Base-by-base conservation (phyloP, 2,888 invertebrate genomes). In the Stictocephala bisonia region DNA sequence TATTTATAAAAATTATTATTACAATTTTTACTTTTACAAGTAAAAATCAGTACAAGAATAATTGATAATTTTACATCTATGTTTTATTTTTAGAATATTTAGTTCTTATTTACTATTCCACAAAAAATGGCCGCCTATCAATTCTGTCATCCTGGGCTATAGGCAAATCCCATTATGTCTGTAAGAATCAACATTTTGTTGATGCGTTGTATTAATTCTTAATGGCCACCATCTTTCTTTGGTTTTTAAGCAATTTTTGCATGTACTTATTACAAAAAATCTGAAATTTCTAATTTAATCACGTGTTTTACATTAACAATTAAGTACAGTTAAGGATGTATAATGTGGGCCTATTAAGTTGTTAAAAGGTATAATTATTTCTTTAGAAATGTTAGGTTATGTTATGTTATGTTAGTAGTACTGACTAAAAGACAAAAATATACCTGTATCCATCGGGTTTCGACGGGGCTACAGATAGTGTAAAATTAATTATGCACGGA, bases 111-210 rank as follows among this genome's bases (percentile, higher is more conserved):
- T 44, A 44, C 44, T 44, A 44, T 44, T 44, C 13, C 44, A 44
- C 44, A 44, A 44, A 44, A 35, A 44, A 44, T 44, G 44, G 6
- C 44, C 44, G 13, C 44, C 44, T 44, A 44, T 44, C 15, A 44
- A 44, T 44, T 44, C 4, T 7, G 44, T n/a, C 44, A 44, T 44
- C n/a, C 44, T 44, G 44, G 44, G 44, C 44, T 44, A 44, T 13
- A 44, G 44, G 44, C 44, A 44, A 44, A 44, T 44, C n/a, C 44
- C 44, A 44, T 44, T 44, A 44, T 44, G 44, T 44, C 44, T 44
- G 44, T 13, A 44, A 44, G 44, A 44, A 44, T 44, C 6, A 44
- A 44, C 44, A 44, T 44, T 44, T 44, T 44, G 44, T 44, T 44
- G 44, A 44, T 44, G 44, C 44, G 44, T 44, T 44, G 44, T 44